A percentile compares a stretch with the other conserved stretches of the same genome.
These are phyloP conservation scores for Pseudochromis fuscus DNA, from an alignment of 2,797 vertebrate genomes.

Conservation along the genomic window DNA sequence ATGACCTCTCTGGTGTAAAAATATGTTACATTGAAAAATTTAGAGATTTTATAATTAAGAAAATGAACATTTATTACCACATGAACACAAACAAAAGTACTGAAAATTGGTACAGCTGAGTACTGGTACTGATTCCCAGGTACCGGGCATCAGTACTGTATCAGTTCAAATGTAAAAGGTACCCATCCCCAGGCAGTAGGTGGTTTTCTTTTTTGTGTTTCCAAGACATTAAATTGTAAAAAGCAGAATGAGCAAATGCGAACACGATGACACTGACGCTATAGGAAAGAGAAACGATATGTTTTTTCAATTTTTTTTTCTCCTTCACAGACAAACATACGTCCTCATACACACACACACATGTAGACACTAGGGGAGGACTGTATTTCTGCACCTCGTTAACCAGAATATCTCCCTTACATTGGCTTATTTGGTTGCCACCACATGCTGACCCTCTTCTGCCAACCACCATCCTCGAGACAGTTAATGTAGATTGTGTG, in stretches of 20 bases:
- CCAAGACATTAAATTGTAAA: slow-evolving; percentile 9
- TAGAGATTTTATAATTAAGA: no score
- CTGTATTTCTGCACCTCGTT: slow-evolving; percentile 68
- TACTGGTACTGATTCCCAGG: no score
- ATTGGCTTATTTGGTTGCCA: slow-evolving; percentile 61
- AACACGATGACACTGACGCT: neutral
- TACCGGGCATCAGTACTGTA: no score
- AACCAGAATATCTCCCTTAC: slow-evolving; percentile 65
- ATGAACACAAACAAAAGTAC: no score
- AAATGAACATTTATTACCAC: no score
- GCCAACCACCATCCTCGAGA: slow-evolving; percentile 57
- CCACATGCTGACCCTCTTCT: slow-evolving; percentile 60
- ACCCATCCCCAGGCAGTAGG: slow-evolving; percentile 1
- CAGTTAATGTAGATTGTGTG: slow-evolving; percentile 55
- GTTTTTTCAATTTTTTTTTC: slow-evolving; percentile 26
- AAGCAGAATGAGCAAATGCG: slow-evolving; percentile 4
- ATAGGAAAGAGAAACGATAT: slow-evolving; percentile 8
- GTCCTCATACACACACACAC: slow-evolving; percentile 36
- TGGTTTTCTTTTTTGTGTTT: neutral
- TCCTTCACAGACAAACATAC: slow-evolving; percentile 4
- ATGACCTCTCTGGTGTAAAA: no score
- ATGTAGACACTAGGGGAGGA: slow-evolving; percentile 37
- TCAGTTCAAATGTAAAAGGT: no score
- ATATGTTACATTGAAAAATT: no score
- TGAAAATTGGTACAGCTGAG: no score